Conservation (phyloP, 2,113 vertebrate genomes). For the Saimiri boliviensis region DNA sequence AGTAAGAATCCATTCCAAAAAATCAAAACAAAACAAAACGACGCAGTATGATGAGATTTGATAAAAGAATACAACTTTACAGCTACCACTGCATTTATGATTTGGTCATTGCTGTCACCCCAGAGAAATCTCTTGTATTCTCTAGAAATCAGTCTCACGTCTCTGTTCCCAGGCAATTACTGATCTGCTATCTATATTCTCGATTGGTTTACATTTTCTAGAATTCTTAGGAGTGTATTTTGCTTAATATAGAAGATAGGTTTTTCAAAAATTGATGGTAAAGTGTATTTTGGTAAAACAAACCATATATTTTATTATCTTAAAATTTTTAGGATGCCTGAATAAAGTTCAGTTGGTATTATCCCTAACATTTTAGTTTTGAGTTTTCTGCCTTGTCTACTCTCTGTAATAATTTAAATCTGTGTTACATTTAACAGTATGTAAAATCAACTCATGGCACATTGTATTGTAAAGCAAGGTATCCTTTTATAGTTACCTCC, state of each 20-base stretch:
- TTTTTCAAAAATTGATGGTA: conserved; percentile 22
- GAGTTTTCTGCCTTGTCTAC: background rate
- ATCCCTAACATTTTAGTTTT: background rate
- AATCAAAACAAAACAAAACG: no score
- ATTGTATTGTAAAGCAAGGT: conserved; percentile 18
- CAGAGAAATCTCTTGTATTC: background rate
- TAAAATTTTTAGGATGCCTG: conserved; percentile 26
- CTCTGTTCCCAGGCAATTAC: background rate
- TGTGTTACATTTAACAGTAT: background rate
- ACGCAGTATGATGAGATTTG: background rate
- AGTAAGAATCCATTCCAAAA: no score
- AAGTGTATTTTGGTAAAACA: conserved; percentile 38
- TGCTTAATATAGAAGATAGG: conserved; percentile 22
- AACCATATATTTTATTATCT: background rate
- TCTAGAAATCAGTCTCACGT: background rate
- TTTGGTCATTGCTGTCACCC: background rate
- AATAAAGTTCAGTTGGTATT: conserved; percentile 1
- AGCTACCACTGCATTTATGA: background rate
- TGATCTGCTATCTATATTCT: conserved; percentile 1
- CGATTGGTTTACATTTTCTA: conserved; percentile 21
- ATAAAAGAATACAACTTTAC: background rate
- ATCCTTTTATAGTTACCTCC: conserved; percentile 21
- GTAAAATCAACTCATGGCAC: background rate
- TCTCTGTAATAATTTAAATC: conserved; percentile 10
- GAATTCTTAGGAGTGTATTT: conserved; percentile 23